Conservation (phyloP, 2,113 vertebrate species). For the Polypterus senegalus region DNA sequence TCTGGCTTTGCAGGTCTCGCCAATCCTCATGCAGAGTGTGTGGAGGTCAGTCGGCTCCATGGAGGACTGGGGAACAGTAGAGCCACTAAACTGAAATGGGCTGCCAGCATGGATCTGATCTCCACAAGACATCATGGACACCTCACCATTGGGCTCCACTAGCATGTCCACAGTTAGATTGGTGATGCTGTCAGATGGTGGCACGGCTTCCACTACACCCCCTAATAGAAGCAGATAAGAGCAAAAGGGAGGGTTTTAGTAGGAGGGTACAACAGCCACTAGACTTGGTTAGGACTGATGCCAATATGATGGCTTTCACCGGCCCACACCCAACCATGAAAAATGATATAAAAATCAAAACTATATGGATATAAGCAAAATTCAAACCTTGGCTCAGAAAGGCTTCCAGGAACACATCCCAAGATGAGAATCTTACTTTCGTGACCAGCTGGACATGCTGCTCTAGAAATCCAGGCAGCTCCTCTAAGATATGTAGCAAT, state of each 20-base stretch:
- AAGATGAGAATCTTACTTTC: slow-evolving; percentile 69
- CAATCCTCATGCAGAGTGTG: slow-evolving; percentile 54
- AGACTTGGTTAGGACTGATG: too few relatives aligned
- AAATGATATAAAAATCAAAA: background rate
- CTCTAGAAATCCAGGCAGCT: slow-evolving; percentile 73
- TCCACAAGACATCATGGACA: slow-evolving; percentile 59
- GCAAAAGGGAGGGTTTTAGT: slow-evolving; percentile 2
- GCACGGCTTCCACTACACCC: slow-evolving; percentile 71
- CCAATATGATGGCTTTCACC: too few relatives aligned
- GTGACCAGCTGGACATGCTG: slow-evolving; percentile 65
- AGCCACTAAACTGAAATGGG: slow-evolving; percentile 50
- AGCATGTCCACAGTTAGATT: slow-evolving; percentile 74
- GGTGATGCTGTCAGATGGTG: slow-evolving; percentile 52
- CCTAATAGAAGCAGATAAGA: slow-evolving; percentile 34
- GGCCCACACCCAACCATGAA: too few relatives aligned
- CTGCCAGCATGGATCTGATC: slow-evolving; percentile 63
- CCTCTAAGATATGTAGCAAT: slow-evolving; percentile 68
- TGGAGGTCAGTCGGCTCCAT: slow-evolving; percentile 50
- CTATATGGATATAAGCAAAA: background rate
- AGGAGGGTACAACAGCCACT: background rate
- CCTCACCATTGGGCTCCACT: slow-evolving; percentile 61
- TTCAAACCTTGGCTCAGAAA: slow-evolving; percentile 81
- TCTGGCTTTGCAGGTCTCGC: slow-evolving; percentile 50
- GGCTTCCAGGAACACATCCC: slow-evolving; percentile 73
- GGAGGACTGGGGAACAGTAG: slow-evolving; percentile 60